Base-by-base conservation (phyloP, 2,888 invertebrate species). In the Encarsia formosa region DNA sequence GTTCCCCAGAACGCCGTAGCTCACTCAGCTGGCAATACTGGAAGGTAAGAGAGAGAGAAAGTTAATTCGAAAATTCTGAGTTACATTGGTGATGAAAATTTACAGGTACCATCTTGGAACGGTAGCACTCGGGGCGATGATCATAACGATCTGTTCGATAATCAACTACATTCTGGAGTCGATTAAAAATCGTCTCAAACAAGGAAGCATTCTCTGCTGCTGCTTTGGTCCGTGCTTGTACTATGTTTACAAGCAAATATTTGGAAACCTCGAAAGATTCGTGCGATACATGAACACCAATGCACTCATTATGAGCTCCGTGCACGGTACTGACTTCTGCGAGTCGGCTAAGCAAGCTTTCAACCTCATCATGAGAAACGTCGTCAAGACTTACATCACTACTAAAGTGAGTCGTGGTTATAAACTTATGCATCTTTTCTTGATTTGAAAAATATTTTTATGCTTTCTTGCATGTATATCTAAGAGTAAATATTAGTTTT, bases 271-370 rank as follows among this genome's bases (percentile, higher is more conserved):
- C 1, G 16, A 40, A 40, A 40, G 24, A 5, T 13, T 24, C 16
- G 77, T 95, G 54, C 85, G 85, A 68, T 94, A 92, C 69, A 75
- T 87, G 60, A 90, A 87, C 63, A 83, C 85, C 62, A 93, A 94
- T 66, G 94, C 94, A 0, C 95, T 92, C 71, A 93, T 94, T 24
- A 91, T 94, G 88, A 91, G 92, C 70, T 94, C 96, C 0, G 86
- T 96, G 32, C 91, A 95, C 72, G 97, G 96, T 3, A 87, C 86
- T 67, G 88, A 86, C 70, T 97, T 97, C 75, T 94, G 93, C 70
- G 71, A 78, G 6, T 93, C 96, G 60, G 95, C 96, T 4, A 84
- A 85, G 68, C 87, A 91, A 69, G 91, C 96, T 0, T 93, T 96
- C 69, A 85, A 84, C 63, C 78, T 97, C 54, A 79, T 97, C 6